Evolutionary conservation across 2,888 invertebrate species (phyloP).

Genomic region (Hirtodrosophila cameraria): DNA sequence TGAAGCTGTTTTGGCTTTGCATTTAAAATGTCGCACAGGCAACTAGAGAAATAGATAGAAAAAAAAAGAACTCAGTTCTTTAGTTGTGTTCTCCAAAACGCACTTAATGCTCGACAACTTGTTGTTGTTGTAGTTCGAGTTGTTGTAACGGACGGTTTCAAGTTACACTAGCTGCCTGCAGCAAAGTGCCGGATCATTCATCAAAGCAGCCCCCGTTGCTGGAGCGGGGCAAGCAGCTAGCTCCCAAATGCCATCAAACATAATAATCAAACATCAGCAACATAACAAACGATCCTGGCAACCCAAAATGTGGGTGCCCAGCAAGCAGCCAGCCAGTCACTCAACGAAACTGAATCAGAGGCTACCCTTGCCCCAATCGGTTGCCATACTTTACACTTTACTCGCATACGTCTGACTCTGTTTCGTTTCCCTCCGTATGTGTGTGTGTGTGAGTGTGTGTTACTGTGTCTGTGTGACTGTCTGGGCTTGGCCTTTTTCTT

Average conservation of each 20-base stretch:
- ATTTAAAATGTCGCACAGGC: slow-evolving; percentile 15
- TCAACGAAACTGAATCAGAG: slow-evolving; percentile 37
- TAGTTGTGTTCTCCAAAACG: slow-evolving; percentile 37
- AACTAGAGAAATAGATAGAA: not conserved
- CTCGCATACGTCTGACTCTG: slow-evolving; percentile 17
- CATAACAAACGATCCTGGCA: slow-evolving; percentile 74
- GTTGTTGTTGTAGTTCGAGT: slow-evolving; percentile 15
- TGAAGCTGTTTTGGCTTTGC: slow-evolving; percentile 18
- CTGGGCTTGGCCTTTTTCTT: slow-evolving; percentile 47
- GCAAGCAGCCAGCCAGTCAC: slow-evolving; percentile 22
- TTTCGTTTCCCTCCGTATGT: too few species aligned
- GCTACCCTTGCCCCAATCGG: slow-evolving; percentile 14
- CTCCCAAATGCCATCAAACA: slow-evolving; percentile 72
- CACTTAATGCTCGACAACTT: slow-evolving; percentile 52
- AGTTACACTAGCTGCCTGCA: slow-evolving; percentile 63
- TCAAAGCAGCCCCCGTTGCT: slow-evolving; percentile 58
- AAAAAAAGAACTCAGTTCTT: not conserved
- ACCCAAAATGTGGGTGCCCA: slow-evolving; percentile 62
- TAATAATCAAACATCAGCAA: slow-evolving; percentile 78
- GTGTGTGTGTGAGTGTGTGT: not conserved
- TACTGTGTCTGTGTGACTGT: slow-evolving; percentile 30
- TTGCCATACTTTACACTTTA: slow-evolving; percentile 40
- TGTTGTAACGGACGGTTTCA: slow-evolving; percentile 38
- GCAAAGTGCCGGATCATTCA: slow-evolving; percentile 73
- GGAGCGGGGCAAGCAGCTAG: slow-evolving; percentile 22